phyloP scores from a whole-genome alignment of 2,888 invertebrate species.

The Barypeithes pellucidus region DNA sequence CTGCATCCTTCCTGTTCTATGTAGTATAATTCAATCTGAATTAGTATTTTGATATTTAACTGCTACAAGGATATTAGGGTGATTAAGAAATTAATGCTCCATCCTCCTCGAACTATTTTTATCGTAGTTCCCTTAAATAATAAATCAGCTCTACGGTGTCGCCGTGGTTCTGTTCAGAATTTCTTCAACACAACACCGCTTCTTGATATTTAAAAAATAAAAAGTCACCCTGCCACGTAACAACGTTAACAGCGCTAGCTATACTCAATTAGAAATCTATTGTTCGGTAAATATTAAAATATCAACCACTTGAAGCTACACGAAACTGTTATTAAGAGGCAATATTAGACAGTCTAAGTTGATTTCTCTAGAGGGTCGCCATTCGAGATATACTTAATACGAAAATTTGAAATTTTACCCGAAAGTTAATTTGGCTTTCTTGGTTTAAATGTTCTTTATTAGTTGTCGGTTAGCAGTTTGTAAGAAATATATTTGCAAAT shows the following conservation, averaged over 20 bases:
- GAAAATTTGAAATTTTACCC: conserved; percentile 25
- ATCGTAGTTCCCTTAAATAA: too few species aligned
- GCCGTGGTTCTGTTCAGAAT: too few species aligned
- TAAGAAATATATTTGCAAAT: conserved; percentile 55
- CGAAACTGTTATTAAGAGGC: conserved; percentile 54
- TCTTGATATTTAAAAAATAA: too few species aligned
- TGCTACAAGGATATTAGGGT: too few species aligned
- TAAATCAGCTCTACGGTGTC: too few species aligned
- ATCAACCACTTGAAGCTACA: conserved; percentile 37
- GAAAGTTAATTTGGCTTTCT: conserved; percentile 22
- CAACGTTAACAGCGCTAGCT: neutral
- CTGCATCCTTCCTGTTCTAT: too few species aligned
- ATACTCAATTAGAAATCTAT: conserved; percentile 1
- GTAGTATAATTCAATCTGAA: too few species aligned
- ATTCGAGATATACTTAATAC: conserved; percentile 20
- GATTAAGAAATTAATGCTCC: too few species aligned
- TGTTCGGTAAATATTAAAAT: conserved; percentile 4
- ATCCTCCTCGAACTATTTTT: too few species aligned
- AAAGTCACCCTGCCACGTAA: too few species aligned
- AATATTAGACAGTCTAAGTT: conserved; percentile 53
- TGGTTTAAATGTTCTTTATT: conserved; percentile 32
- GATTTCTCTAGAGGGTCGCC: conserved; percentile 54
- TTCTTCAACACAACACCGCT: too few species aligned
- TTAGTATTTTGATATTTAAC: too few species aligned
- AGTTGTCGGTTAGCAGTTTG: conserved; percentile 19